A percentile compares a stretch with the other conserved stretches of the same genome.
phyloP scores from a whole-genome alignment of 1,140 invertebrate genomes.

The Mycetomoellerius zeteki region DNA sequence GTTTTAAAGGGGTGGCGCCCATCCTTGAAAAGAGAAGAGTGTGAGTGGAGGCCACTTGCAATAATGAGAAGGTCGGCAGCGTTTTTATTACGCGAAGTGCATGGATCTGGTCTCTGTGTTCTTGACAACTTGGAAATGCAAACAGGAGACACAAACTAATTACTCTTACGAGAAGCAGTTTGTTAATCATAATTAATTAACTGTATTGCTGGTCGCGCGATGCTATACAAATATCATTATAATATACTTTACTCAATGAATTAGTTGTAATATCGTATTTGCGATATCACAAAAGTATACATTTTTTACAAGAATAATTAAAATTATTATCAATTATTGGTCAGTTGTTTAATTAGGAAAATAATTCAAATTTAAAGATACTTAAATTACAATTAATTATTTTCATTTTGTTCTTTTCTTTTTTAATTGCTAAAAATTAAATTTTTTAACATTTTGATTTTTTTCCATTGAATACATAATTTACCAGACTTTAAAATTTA shows the following conservation, averaged over 20 bases:
- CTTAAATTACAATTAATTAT: background rate
- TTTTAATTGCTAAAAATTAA: background rate
- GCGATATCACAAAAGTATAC: background rate
- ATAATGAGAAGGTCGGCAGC: constrained; percentile 50
- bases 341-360: background rate
- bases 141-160: constrained; percentile 27
- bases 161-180: constrained; percentile 33
- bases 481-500: background rate
- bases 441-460: background rate
- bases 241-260: background rate
- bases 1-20: constrained; percentile 2
- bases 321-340: background rate
- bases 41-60: constrained; percentile 38
- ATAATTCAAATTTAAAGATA: background rate
- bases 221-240: constrained; percentile 5
- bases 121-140: constrained; percentile 11
- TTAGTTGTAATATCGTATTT: background rate
- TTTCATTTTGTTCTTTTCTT: background rate
- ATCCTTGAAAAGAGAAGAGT: background rate
- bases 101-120: constrained; percentile 4
- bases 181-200: constrained; percentile 51
- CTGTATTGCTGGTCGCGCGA: background rate
- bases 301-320: background rate
- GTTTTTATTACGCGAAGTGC: constrained; percentile 53
- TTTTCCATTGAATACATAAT: background rate